A percentile compares a stretch with the other conserved stretches of the same genome.
phyloP scores from a whole-genome alignment of 2,113 vertebrate genomes.

The Xiphophorus couchianus region DNA sequence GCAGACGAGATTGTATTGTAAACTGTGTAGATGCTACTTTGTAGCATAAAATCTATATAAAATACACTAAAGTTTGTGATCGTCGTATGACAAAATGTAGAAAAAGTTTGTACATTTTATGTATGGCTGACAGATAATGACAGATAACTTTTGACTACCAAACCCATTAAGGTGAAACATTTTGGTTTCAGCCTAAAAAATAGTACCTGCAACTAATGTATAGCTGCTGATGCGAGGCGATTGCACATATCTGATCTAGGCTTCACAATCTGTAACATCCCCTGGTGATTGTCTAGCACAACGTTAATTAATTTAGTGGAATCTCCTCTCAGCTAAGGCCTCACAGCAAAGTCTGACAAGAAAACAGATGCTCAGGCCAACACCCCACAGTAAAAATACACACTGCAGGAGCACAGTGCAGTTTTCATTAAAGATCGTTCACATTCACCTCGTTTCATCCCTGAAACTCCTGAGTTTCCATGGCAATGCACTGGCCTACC shows the following conservation, averaged over 20 bases:
- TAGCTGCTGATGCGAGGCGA: conserved; percentile 26
- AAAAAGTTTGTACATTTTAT: neutral
- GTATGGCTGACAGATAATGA: no score
- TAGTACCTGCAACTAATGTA: conserved; percentile 13
- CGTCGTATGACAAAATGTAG: neutral
- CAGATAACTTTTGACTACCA: no score
- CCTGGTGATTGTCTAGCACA: conserved; percentile 33
- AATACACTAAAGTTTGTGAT: neutral
- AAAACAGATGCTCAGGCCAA: conserved; percentile 52
- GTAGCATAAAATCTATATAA: neutral
- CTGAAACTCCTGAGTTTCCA: conserved; percentile 68
- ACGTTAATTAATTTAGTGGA: conserved; percentile 47
- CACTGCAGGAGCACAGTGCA: conserved; percentile 39
- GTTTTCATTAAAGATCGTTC: conserved; percentile 71
- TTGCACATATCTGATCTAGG: conserved; percentile 15
- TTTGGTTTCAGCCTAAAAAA: neutral
- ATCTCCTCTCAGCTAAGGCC: conserved; percentile 23
- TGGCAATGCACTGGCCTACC: conserved; percentile 66
- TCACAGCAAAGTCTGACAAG: conserved; percentile 31
- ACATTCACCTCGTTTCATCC: conserved; percentile 61
- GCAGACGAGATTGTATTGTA: conserved; percentile 4
- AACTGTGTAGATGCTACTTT: neutral
- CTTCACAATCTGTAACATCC: conserved; percentile 23
- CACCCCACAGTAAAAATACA: conserved; percentile 53
- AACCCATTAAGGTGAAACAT: no score